phyloP scores from a whole-genome alignment of 2,113 vertebrate species.

The Ahaetulla prasina region DNA sequence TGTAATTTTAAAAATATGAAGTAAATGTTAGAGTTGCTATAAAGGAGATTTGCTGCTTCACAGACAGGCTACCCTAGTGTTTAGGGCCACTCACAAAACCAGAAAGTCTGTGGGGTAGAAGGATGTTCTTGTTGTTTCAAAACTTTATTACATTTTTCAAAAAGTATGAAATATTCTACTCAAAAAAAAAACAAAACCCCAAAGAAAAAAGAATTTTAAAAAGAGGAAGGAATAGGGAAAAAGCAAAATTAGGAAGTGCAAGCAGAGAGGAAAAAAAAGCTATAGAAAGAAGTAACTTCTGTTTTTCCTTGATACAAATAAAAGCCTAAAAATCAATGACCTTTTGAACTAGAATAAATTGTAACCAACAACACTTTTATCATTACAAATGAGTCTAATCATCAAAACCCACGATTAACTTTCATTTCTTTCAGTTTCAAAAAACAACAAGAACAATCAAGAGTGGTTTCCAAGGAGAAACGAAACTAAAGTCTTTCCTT shows the following conservation, averaged over 20 bases:
- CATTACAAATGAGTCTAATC: not conserved
- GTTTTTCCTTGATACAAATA: not conserved
- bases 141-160: not conserved
- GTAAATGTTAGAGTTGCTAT: not conserved
- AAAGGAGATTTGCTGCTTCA: not conserved
- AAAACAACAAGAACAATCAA: not conserved
- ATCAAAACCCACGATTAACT: not conserved
- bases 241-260: not conserved
- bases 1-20: not conserved
- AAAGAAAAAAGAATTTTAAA: not conserved
- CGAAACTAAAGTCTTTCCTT: not conserved
- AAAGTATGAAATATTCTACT: not conserved
- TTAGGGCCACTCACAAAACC: not conserved
- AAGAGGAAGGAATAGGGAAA: not conserved
- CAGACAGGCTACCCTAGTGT: not conserved
- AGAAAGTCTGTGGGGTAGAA: not conserved
- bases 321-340: not conserved
- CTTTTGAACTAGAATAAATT: not conserved
- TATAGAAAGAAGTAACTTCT: not conserved
- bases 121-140: not conserved
- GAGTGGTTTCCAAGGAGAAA: not conserved
- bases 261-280: not conserved
- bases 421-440: not conserved
- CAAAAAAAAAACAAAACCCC: not conserved
- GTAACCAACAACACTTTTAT: not conserved